phyloP scores from a whole-genome alignment of 2,888 invertebrate species.

The Augochlorella aurata region DNA sequence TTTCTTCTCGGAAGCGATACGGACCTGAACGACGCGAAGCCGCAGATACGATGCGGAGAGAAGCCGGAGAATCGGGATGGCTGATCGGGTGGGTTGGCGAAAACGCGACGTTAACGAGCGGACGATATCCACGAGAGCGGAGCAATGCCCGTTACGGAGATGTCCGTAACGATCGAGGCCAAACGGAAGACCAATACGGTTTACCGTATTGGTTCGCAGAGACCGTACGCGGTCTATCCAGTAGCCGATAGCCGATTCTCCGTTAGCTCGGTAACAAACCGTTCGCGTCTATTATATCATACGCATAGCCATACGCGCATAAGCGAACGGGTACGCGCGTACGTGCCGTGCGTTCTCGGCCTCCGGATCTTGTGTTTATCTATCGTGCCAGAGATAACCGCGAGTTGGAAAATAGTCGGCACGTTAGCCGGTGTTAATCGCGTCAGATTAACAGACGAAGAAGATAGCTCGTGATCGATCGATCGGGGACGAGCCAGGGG shows the following conservation, averaged over 20 bases:
- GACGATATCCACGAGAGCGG: neutral
- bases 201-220: constrained; percentile 32
- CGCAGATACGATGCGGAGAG: too few relatives aligned
- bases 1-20: too few relatives aligned
- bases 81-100: neutral
- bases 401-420: constrained; percentile 5
- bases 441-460: neutral
- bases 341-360: neutral
- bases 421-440: neutral
- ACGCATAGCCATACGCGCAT: neutral
- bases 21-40: too few relatives aligned
- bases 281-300: neutral
- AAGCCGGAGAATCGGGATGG: too few relatives aligned
- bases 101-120: neutral
- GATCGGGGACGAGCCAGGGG: neutral
- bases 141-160: constrained; percentile 12
- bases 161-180: constrained; percentile 32
- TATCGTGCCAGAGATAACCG: constrained; percentile 21
- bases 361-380: neutral
- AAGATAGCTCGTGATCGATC: neutral
- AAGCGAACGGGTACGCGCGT: neutral
- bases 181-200: constrained; percentile 17
- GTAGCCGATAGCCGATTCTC: constrained; percentile 21
- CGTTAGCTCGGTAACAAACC: constrained; percentile 11
- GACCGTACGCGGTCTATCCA: neutral